A percentile compares a stretch with the other conserved stretches of the same genome.
These are phyloP conservation scores for Mesodorylaimus sp. DNA, from an alignment of 2,888 invertebrate genomes.

Conservation along the genomic window DNA sequence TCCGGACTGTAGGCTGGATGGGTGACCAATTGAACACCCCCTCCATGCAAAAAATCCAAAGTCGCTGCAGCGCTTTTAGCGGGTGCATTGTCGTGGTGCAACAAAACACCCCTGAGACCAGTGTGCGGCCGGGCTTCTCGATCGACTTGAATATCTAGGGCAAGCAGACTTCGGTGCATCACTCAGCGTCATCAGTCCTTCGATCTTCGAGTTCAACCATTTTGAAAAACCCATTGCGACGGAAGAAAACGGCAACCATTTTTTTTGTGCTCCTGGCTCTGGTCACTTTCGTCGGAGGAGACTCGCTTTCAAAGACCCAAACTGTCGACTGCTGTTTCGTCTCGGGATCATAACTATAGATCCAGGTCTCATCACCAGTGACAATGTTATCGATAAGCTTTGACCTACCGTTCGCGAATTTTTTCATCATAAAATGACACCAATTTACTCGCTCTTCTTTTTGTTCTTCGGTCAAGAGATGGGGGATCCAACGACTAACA, in stretches of 20 bases:
- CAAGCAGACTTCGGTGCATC: background rate
- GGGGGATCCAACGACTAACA: background rate
- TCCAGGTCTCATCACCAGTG: constrained; percentile 1
- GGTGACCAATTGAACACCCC: background rate
- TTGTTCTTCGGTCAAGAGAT: background rate
- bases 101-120: background rate
- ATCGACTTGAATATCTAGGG: background rate
- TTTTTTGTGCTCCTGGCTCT: background rate
- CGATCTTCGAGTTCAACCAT: background rate
- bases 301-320: background rate
- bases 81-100: constrained; percentile 1
- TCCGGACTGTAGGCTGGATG: constrained; percentile 4
- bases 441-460: background rate
- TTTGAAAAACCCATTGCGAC: background rate
- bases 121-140: too few species aligned
- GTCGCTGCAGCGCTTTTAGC: background rate
- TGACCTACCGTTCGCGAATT: background rate
- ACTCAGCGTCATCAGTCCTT: background rate
- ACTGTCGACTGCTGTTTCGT: background rate
- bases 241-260: background rate
- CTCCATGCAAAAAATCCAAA: background rate
- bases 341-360: background rate
- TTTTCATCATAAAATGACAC: background rate
- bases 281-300: constrained; percentile 1
- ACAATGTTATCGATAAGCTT: background rate